Conservation (phyloP, 2,888 invertebrate species). For the Octonoba sinensis region DNA sequence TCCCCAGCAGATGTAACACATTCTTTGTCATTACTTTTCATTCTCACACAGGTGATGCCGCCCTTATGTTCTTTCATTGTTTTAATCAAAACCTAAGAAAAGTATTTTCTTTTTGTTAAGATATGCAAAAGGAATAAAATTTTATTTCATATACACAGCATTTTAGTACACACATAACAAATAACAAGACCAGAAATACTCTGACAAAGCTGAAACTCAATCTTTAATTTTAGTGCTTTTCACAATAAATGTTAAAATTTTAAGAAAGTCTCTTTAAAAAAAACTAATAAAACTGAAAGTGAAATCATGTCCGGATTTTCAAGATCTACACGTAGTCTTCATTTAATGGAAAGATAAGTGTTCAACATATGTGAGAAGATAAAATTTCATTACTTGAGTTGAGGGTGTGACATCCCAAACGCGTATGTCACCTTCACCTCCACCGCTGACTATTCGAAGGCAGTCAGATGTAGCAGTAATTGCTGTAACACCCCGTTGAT, state of each 20-base stretch:
- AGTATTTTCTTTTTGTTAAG: not conserved
- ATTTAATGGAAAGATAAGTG: no score
- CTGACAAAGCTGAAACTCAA: no score
- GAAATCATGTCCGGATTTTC: no score
- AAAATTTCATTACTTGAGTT: constrained; percentile 24
- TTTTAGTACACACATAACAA: not conserved
- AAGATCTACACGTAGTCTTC: no score
- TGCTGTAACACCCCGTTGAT: constrained; percentile 89
- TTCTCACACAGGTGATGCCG: constrained; percentile 75
- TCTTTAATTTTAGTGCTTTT: no score
- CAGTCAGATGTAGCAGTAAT: constrained; percentile 81
- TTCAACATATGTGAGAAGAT: not conserved
- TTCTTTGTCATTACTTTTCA: constrained; percentile 82
- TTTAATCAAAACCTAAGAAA: constrained; percentile 77
- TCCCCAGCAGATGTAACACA: constrained; percentile 91
- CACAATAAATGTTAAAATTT: no score
- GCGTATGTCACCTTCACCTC: constrained; percentile 88
- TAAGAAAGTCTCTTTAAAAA: no score
- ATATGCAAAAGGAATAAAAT: not conserved
- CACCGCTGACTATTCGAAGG: constrained; percentile 84
- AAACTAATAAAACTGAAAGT: not conserved
- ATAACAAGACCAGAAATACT: no score
- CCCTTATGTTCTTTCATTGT: constrained; percentile 93
- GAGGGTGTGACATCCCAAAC: constrained; percentile 75
- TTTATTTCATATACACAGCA: not conserved